Conservation (phyloP, 2,888 invertebrate genomes). For the Apotomis betuletana region DNA sequence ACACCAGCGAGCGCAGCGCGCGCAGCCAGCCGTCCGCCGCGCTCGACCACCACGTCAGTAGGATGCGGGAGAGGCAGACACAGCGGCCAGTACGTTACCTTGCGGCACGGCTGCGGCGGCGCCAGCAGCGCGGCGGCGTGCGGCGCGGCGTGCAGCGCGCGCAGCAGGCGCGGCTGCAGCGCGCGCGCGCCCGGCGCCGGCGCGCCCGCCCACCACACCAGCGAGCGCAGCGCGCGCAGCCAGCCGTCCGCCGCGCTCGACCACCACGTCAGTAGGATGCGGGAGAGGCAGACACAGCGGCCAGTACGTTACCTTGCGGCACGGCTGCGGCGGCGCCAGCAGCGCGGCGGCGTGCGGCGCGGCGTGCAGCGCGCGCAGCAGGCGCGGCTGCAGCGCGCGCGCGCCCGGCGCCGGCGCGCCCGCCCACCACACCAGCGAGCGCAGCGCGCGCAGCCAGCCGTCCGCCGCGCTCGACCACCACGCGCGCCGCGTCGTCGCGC, state of each 20-base stretch:
- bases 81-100: constrained; percentile 54
- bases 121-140: constrained; percentile 60
- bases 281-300: no score
- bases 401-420: constrained; percentile 56
- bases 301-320: constrained; percentile 62
- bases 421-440: constrained; percentile 73
- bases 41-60: constrained; percentile 60
- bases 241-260: constrained; percentile 48
- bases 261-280: constrained; percentile 61
- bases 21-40: constrained; percentile 40
- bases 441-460: constrained; percentile 48
- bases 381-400: constrained; percentile 61
- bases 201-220: constrained; percentile 71
- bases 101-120: constrained; percentile 61
- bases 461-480: constrained; percentile 61
- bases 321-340: constrained; percentile 60
- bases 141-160: constrained; percentile 68
- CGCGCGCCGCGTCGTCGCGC: constrained; percentile 51
- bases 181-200: constrained; percentile 57
- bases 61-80: no score
- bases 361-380: constrained; percentile 68
- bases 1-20: constrained; percentile 66
- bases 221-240: constrained; percentile 56
- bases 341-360: constrained; percentile 62
- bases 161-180: constrained; percentile 66